A percentile compares a stretch with the other conserved stretches of the same genome.
These are phyloP conservation scores for Linnaemya vulpina DNA, from an alignment of 2,888 invertebrate genomes.

Conservation along the genomic window DNA sequence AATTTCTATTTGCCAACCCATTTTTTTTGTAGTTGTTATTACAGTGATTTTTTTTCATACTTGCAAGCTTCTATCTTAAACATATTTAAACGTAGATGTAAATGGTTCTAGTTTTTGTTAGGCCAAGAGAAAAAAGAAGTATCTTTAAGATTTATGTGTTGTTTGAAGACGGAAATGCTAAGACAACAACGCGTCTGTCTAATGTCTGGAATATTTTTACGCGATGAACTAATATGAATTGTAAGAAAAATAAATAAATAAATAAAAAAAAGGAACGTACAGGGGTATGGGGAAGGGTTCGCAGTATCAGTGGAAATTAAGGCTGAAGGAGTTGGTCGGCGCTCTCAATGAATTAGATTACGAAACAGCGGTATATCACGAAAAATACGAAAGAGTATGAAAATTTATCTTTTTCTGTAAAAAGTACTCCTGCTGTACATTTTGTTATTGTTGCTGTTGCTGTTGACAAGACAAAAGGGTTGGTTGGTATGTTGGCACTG, in stretches of 20 bases:
- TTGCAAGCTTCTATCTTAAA: conserved; percentile 62
- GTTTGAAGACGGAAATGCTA: conserved; percentile 76
- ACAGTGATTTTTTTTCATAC: conserved; percentile 29
- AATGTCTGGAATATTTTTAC: conserved; percentile 73
- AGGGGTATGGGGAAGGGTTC: background rate
- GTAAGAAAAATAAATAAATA: conserved; percentile 45
- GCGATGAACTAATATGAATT: conserved; percentile 73
- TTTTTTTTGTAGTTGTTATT: conserved; percentile 42
- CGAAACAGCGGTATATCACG: conserved; percentile 80
- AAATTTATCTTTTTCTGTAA: conserved; percentile 68
- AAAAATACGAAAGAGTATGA: too few species aligned
- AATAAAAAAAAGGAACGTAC: background rate
- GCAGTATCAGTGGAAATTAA: conserved; percentile 21
- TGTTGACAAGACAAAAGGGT: conserved; percentile 73
- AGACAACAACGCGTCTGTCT: conserved; percentile 75
- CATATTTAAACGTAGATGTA: conserved; percentile 69
- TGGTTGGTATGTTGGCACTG: conserved; percentile 80
- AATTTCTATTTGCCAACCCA: conserved; percentile 70
- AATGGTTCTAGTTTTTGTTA: conserved; percentile 51
- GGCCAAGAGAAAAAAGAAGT: conserved; percentile 72
- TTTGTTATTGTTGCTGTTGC: conserved; percentile 37
- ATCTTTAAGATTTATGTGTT: conserved; percentile 80
- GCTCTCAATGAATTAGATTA: conserved; percentile 70
- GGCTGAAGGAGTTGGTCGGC: conserved; percentile 48
- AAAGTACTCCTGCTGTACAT: conserved; percentile 29